phyloP scores from a whole-genome alignment of 2,888 invertebrate genomes.

The Sipha maydis region DNA sequence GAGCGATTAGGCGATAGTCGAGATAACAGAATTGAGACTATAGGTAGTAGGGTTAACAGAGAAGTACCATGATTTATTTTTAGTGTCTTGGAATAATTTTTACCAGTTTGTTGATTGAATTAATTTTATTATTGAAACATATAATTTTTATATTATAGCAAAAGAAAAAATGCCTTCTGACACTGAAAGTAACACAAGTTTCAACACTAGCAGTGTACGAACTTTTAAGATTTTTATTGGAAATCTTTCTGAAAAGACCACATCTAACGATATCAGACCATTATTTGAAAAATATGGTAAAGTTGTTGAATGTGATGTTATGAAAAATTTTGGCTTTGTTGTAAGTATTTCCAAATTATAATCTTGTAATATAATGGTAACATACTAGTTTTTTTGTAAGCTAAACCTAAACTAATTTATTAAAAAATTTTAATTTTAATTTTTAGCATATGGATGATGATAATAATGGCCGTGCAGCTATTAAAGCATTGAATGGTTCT shows the following conservation, averaged over 20 bases:
- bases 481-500: constrained; percentile 88
- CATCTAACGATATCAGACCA: constrained; percentile 86
- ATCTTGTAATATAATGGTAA: not conserved
- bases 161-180: constrained; percentile 61
- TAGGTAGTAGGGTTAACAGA: no score
- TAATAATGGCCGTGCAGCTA: constrained; percentile 90
- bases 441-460: constrained; percentile 90
- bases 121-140: no score
- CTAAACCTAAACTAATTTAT: constrained; percentile 36
- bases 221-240: constrained; percentile 98
- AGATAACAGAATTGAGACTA: no score
- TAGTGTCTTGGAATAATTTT: no score
- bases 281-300: constrained; percentile 97
- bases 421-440: constrained; percentile 8
- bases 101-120: no score
- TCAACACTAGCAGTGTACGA: constrained; percentile 67
- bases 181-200: constrained; percentile 58
- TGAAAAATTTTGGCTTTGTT: constrained; percentile 98
- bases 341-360: constrained; percentile 68
- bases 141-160: constrained; percentile 6
- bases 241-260: constrained; percentile 92
- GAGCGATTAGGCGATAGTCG: no score
- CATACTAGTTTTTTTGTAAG: not conserved
- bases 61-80: no score
- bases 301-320: constrained; percentile 97